Evolutionary conservation across 1,140 invertebrate genomes (phyloP).

Genomic region (Bombus consobrinus): DNA sequence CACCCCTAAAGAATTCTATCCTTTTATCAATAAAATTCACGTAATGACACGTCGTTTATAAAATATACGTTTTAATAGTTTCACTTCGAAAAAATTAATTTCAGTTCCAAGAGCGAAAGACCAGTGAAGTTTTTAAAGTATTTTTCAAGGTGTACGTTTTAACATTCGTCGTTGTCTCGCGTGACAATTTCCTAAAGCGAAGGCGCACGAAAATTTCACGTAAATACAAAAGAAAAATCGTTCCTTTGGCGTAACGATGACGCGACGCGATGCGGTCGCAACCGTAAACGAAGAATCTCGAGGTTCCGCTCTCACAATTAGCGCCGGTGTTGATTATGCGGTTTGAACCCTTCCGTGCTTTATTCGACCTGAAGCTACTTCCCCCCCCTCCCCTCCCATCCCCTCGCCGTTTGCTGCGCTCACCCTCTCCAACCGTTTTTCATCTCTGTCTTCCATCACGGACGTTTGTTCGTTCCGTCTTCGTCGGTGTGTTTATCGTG

Average conservation of each 20-base stretch:
- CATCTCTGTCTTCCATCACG: not conserved
- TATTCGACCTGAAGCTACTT: slow-evolving; percentile 25
- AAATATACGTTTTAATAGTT: not conserved
- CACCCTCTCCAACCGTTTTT: not conserved
- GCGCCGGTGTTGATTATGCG: slow-evolving; percentile 71
- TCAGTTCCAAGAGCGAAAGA: not conserved
- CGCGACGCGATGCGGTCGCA: not conserved
- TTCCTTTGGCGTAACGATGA: not conserved
- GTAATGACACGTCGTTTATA: no score
- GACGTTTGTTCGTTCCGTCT: slow-evolving; percentile 29
- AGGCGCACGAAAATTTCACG: no score
- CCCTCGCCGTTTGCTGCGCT: not conserved
- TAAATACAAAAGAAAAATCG: not conserved
- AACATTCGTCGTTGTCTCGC: not conserved
- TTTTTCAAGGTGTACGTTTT: no score
- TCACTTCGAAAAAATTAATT: not conserved
- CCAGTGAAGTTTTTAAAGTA: no score
- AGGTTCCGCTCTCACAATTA: slow-evolving; percentile 70
- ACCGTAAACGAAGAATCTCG: slow-evolving; percentile 28
- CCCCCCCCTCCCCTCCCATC: no score
- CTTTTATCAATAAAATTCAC: no score
- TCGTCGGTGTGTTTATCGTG: slow-evolving; percentile 44
- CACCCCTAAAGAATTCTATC: not conserved
- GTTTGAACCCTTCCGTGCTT: slow-evolving; percentile 56
- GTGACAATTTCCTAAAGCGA: not conserved